These are phyloP conservation scores for Podarcis muralis DNA, from an alignment of 2,113 vertebrate species.

Conservation along the genomic window DNA sequence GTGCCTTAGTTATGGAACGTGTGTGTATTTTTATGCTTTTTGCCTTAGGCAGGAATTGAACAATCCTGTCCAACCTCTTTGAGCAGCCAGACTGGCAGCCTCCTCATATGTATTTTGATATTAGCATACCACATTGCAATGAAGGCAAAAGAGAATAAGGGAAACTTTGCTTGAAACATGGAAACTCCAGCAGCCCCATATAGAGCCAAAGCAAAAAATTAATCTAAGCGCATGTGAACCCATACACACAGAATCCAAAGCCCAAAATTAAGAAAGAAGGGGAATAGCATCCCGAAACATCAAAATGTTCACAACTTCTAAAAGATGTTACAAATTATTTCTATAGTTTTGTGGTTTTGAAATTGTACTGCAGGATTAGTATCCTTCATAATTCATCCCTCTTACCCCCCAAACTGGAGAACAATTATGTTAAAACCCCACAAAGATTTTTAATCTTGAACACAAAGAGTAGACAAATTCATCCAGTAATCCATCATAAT, in stretches of 20 bases:
- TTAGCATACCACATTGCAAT: not conserved
- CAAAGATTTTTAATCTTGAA: not conserved
- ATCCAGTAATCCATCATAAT: not conserved
- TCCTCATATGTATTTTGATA: not conserved
- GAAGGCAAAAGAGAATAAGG: not conserved
- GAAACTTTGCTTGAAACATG: not conserved
- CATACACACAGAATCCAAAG: not conserved
- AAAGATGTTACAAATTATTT: fast-evolving
- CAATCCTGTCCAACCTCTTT: not conserved
- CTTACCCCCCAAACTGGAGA: not conserved
- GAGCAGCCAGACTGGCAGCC: not conserved
- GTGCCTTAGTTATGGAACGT: not conserved
- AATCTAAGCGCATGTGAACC: no score
- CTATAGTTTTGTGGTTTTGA: not conserved
- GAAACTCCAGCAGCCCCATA: not conserved
- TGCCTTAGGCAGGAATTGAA: not conserved
- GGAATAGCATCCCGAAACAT: not conserved
- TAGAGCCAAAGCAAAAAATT: not conserved
- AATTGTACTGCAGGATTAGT: not conserved
- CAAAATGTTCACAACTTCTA: not conserved
- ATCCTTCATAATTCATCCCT: constrained; percentile 26
- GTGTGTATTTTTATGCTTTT: not conserved
- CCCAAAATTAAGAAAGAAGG: not conserved
- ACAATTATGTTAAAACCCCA: not conserved
- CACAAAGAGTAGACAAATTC: not conserved